These are phyloP conservation scores for Lingula anatina DNA, from an alignment of 2,888 invertebrate species.

Conservation along the genomic window DNA sequence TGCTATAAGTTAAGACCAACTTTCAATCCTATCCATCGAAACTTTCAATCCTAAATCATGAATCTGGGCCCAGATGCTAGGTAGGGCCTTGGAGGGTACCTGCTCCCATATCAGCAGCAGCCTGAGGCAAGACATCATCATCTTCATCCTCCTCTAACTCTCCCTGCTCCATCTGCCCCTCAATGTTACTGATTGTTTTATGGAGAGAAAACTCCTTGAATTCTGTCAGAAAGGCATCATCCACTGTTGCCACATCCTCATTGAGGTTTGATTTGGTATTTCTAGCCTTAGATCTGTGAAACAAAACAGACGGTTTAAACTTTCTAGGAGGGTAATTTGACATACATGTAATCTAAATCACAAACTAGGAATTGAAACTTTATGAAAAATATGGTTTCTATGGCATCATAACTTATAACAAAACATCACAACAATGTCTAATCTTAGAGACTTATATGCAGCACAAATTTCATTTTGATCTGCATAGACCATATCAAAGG, in stretches of 20 bases:
- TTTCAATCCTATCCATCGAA: no score
- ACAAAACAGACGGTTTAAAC: no score
- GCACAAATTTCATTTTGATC: no score
- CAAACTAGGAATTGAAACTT: not conserved
- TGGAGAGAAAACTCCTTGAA: conserved; percentile 33
- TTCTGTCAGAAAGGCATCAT: conserved; percentile 39
- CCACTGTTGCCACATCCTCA: conserved; percentile 40
- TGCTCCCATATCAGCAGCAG: conserved; percentile 47
- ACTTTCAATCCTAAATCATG: no score
- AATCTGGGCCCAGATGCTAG: no score
- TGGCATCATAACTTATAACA: not conserved
- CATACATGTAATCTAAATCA: no score
- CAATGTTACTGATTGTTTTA: conserved; percentile 30
- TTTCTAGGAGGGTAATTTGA: no score
- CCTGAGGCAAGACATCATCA: conserved; percentile 42
- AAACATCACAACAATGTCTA: no score
- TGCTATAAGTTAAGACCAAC: no score
- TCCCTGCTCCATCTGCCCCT: conserved; percentile 17
- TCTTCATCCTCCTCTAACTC: conserved; percentile 16
- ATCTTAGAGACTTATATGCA: no score
- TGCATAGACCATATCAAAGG: no score
- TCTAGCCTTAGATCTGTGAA: not conserved
- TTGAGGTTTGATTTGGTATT: conserved; percentile 9
- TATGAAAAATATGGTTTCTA: not conserved
- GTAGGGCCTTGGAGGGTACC: no score